Evolutionary conservation across 2,888 invertebrate species (phyloP), one percentile per base, ranked within the genome.

Genomic region (Apodemia hepburni): DNA sequence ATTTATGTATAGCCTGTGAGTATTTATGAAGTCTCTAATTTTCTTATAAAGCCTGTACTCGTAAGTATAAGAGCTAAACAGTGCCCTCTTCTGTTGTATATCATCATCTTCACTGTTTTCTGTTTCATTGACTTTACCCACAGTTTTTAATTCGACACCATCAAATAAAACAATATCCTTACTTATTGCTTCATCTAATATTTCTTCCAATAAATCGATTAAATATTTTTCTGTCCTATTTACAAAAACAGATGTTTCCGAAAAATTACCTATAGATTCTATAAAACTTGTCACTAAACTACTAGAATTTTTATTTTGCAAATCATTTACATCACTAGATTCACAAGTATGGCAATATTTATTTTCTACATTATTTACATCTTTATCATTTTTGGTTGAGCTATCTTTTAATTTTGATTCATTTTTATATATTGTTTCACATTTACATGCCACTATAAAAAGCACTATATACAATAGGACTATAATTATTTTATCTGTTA

Each of bases 1-100:
- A 73, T 94, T 94, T 9, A 96, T 93, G 38, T 94, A 93, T 33
- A 96, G 75, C 58, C 93, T 92, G 80, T 94, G 95, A 62, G 87
- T 92, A 61, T 92, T 87, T 3, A 93, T 85, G 74, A 93, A 94
- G 70, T 92, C 84, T 69, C 93, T 92, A 49, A 95, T 81, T 74
- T 93, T 93, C 68, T 93, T 92, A 65, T 92, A 80, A 66, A 94
- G 75, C 75, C 94, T 93, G 60, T 92, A 90, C 71, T 92, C 92
- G 61, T 93, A 85, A 0, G 84, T 87, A 67, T 81, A 83, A 74
- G 80, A 80, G 68, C 87, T 83, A 73, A 90, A 82, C 27, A 87
- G 66, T 12, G 85, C 90, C 76, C 84, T 82, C 18, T 77, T 82
- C 73, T 85, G 77, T 3, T 64, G 71, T 22, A 64, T 65, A 62